Evolutionary conservation across 2,113 vertebrate genomes (phyloP), one percentile per base, ranked within the genome.

Genomic region (Hippopotamus amphibius): DNA sequence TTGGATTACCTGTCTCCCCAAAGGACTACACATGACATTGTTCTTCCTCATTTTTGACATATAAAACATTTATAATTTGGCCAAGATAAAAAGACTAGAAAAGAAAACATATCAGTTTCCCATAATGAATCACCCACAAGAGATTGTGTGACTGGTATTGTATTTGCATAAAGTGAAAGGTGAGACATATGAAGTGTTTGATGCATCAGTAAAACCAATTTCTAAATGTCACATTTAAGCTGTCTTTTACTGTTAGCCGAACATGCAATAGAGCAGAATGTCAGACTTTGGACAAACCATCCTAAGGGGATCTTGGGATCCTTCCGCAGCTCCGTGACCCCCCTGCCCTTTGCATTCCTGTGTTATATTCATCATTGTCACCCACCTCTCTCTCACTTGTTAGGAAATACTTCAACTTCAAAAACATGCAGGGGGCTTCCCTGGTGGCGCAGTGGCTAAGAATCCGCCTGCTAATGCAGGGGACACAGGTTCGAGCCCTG

Each of bases 41-140:
- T 89, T 92, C 14, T 50, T 77, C 22, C 53, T 97, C 6, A 3
- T 79, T 41, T 96, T 93, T 95, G 82, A 93, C 89, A 97, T 87
- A 91, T 96, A 83, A 96, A 77, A 76, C 59, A 92, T 95, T 82
- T 82, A 68, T 79, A 85, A 90, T 93, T 76, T 97, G 72, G 48
- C 59, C 37, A 65, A 92, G 72, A 89, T 96, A 63, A 89, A 93
- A 97, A 93, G 84, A 83, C 41, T 53, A 85, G 88, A 43, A 87
- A 87, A 94, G 71, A 87, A 98, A 94, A 85, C n/a, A 24, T 79
- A 93, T 77, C 66, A 21, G 7, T 71, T 82, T 92, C 43, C n/a
- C 66, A 11, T 57, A 77, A 91, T 68, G 82, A 84, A 79, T 95
- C 74, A 85, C 69, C n/a, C 84, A 76, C 69, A 63, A 74, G 84